Evolutionary conservation across 1,140 invertebrate species (phyloP).

Genomic region (Ceratina australensis): DNA sequence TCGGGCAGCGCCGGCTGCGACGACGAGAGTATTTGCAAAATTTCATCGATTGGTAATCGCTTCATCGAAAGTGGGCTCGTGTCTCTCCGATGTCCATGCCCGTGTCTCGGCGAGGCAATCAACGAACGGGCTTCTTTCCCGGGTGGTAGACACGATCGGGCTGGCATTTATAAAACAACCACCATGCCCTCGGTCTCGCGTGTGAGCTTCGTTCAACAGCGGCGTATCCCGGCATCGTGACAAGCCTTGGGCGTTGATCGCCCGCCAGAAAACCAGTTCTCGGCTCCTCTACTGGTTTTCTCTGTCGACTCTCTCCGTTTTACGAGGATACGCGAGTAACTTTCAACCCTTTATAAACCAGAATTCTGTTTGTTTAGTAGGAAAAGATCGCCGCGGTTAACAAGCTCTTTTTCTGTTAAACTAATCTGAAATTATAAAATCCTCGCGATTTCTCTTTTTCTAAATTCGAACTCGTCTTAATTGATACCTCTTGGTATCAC

Average conservation of each 20-base stretch:
- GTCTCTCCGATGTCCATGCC: background rate
- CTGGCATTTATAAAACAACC: slow-evolving; percentile 52
- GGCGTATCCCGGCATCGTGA: slow-evolving; percentile 59
- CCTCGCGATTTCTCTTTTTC: too few relatives aligned
- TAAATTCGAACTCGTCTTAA: background rate
- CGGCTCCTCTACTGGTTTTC: slow-evolving; percentile 47
- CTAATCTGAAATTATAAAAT: too few relatives aligned
- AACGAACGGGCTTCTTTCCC: slow-evolving; percentile 23
- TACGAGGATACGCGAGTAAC: slow-evolving; percentile 3
- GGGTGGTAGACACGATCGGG: slow-evolving; percentile 9
- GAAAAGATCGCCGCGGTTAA: too few relatives aligned
- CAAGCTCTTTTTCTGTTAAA: too few relatives aligned
- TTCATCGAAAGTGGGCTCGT: background rate
- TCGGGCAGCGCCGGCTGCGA: background rate
- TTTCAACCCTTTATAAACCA: too few relatives aligned
- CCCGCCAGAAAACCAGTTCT: slow-evolving; percentile 66
- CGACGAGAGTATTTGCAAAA: slow-evolving; percentile 17
- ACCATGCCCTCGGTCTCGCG: slow-evolving; percentile 51
- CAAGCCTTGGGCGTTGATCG: slow-evolving; percentile 66
- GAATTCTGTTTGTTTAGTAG: too few relatives aligned
- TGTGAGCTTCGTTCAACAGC: slow-evolving; percentile 57
- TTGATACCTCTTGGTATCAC: too few relatives aligned
- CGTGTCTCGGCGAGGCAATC: background rate
- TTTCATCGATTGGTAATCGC: slow-evolving; percentile 24
- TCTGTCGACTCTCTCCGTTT: slow-evolving; percentile 28